Conservation (phyloP, 2,113 vertebrate species). For the Columbina picui region DNA sequence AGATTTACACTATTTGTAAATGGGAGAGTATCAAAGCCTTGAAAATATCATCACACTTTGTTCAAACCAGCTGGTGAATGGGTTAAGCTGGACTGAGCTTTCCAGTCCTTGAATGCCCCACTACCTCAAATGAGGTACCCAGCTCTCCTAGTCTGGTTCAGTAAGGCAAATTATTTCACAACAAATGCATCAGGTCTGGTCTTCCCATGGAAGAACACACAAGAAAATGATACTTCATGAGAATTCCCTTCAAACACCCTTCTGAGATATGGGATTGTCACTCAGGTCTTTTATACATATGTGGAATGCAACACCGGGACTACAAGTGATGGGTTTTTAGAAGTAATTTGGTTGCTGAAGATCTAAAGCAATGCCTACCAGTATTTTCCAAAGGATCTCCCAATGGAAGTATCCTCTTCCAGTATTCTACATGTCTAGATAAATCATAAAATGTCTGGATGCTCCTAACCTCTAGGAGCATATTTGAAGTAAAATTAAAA, state of each 20-base stretch:
- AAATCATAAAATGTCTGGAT: not conserved
- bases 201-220: fast-evolving
- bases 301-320: not conserved
- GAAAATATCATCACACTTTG: not conserved
- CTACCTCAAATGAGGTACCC: not conserved
- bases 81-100: not conserved
- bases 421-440: not conserved
- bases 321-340: not conserved
- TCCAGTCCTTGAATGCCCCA: not conserved
- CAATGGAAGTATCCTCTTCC: not conserved
- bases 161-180: not conserved
- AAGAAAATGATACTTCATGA: not conserved
- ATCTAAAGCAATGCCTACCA: not conserved
- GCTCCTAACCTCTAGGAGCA: not conserved
- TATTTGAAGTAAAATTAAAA: not conserved
- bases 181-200: not conserved
- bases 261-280: fast-evolving
- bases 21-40: not conserved
- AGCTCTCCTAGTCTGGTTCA: not conserved
- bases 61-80: not conserved
- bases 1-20: not conserved
- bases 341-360: fast-evolving
- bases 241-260: not conserved
- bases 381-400: not conserved
- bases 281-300: fast-evolving